These are phyloP conservation scores for Ahaetulla prasina DNA, from an alignment of 2,113 vertebrate species.

Conservation along the genomic window DNA sequence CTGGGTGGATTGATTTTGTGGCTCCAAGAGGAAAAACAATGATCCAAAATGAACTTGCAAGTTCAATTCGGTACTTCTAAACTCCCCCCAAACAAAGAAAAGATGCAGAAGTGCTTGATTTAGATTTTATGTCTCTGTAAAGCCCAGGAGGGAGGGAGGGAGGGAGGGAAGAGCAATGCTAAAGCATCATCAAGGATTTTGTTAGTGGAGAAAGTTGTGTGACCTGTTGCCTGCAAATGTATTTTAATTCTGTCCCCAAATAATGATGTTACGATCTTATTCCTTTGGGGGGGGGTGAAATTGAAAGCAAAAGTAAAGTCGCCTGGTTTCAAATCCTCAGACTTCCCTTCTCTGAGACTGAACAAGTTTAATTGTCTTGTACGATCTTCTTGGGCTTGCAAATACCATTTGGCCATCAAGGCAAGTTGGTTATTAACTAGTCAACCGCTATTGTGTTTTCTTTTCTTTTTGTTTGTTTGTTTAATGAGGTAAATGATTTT, in stretches of 20 bases:
- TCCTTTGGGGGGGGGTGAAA: background rate
- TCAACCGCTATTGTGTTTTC: background rate
- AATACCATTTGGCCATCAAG: background rate
- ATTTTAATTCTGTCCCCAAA: background rate
- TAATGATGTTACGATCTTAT: background rate
- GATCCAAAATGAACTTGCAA: background rate
- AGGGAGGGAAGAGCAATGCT: background rate
- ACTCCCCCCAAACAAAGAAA: background rate
- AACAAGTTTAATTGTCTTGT: background rate
- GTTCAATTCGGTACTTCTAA: background rate
- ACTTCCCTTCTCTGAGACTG: background rate
- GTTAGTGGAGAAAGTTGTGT: background rate
- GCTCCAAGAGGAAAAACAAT: background rate
- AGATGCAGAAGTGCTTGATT: background rate
- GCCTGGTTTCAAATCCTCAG: background rate
- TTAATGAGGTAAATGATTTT: background rate
- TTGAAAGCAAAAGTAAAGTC: background rate
- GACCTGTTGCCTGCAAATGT: background rate
- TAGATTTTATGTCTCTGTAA: background rate
- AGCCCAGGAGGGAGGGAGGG: background rate
- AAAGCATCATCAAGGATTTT: background rate
- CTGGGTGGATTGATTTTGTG: background rate
- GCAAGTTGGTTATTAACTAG: background rate
- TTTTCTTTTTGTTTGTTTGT: background rate
- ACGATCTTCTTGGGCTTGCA: background rate